These are phyloP conservation scores for Trachelus tabidus DNA, from an alignment of 2,888 invertebrate genomes.

Conservation along the genomic window DNA sequence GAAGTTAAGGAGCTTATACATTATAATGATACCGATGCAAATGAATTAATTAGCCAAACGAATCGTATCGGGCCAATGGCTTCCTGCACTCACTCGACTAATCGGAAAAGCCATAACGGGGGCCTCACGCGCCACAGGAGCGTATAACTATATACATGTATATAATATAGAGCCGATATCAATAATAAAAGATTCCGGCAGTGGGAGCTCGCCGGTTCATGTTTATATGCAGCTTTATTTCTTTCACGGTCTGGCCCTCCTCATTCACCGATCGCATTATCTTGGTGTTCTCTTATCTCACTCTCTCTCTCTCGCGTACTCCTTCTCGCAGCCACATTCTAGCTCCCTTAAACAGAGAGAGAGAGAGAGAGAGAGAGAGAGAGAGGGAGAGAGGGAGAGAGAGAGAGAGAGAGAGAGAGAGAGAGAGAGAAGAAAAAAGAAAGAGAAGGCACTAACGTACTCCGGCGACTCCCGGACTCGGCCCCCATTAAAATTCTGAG, in stretches of 20 bases:
- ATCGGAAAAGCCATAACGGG: not conserved
- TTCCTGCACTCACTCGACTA: not conserved
- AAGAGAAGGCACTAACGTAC: not conserved
- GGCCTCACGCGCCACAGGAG: not conserved
- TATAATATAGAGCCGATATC: slow-evolving; percentile 22
- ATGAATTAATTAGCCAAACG: not conserved
- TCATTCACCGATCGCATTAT: slow-evolving; percentile 39
- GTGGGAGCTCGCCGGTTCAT: slow-evolving; percentile 29
- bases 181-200: slow-evolving; percentile 40
- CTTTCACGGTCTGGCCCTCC: slow-evolving; percentile 41
- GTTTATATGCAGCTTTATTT: slow-evolving; percentile 49
- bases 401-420: no score
- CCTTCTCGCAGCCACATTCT: slow-evolving; percentile 17
- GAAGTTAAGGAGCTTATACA: not conserved
- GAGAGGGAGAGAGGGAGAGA: not conserved
- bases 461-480: slow-evolving; percentile 24
- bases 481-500: slow-evolving; percentile 48
- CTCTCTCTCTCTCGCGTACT: slow-evolving; percentile 9
- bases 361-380: not conserved
- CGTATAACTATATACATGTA: not conserved
- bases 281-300: slow-evolving; percentile 29
- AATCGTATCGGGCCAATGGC: not conserved
- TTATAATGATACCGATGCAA: not conserved
- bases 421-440: not conserved
- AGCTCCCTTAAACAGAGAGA: slow-evolving; percentile 5